Percentiles rank a stretch among this genome's conserved stretches.
These are phyloP conservation scores for Mallotus villosus DNA, from an alignment of 2,797 vertebrate species.

Conservation along the genomic window DNA sequence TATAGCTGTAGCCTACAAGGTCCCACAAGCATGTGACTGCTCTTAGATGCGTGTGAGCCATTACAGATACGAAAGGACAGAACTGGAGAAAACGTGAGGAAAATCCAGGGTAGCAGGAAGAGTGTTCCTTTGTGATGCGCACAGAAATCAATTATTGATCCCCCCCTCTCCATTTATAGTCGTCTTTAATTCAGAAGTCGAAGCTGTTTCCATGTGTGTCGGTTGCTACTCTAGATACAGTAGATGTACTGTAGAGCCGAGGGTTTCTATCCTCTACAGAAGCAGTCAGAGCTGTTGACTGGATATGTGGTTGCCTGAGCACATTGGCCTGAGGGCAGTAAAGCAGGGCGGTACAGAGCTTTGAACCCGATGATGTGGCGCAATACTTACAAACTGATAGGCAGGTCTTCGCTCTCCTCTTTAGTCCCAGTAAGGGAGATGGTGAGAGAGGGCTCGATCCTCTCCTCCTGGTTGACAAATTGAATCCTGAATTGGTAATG, in stretches of 20 bases:
- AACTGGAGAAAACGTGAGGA: conserved; percentile 12
- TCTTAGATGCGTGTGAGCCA: conserved; percentile 13
- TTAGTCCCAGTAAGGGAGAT: conserved; percentile 83
- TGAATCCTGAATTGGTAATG: conserved; percentile 94
- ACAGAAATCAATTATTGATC: conserved; percentile 58
- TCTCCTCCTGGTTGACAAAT: conserved; percentile 78
- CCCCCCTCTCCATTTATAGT: conserved; percentile 51
- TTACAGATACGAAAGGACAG: conserved; percentile 7
- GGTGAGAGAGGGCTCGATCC: conserved; percentile 75
- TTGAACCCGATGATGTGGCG: background rate
- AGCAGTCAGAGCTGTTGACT: background rate
- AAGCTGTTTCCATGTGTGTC: conserved; percentile 54
- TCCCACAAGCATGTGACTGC: conserved; percentile 22
- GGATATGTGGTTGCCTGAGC: background rate
- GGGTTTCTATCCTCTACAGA: background rate
- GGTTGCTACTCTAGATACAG: conserved; percentile 24
- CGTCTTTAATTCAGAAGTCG: conserved; percentile 52
- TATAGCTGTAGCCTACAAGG: conserved; percentile 18
- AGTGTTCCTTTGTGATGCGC: conserved; percentile 17
- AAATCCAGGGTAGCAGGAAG: background rate
- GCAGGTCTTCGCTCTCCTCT: conserved; percentile 77
- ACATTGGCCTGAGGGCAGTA: conserved; percentile 12
- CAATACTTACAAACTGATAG: conserved; percentile 83
- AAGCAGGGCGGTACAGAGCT: conserved; percentile 15
- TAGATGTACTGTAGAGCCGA: conserved; percentile 6